Evolutionary conservation across 2,888 invertebrate species (phyloP), one percentile per base, ranked within the genome.

Genomic region (Limnephilus rhombicus): DNA sequence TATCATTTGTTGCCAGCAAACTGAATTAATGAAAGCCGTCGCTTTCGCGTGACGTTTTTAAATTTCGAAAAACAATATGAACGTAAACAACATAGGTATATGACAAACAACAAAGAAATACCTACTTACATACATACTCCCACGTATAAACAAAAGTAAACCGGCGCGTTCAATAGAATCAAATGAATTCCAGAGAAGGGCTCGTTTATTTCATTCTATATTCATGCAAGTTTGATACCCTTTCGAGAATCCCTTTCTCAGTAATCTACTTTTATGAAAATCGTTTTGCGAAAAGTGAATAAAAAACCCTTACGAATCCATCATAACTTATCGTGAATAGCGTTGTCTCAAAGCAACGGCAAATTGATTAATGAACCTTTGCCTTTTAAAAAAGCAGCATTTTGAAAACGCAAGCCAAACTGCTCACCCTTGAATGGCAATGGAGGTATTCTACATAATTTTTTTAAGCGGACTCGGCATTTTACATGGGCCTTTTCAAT

Each of bases 401-500:
- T 86, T 86, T 86, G 86, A 37, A 45, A 86, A 86, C 86, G 86
- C 45, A 45, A 45, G 45, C 45, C 45, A 86, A 86, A 45, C n/a
- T 45, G 29, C 13, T 13, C 49, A n/a, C n/a, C 86, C 86, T 49
- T 49, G 86, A 53, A 29, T 15, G 68, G 37, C 86, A 15, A 49
- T 18, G 18, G 15, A 31, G 31, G 37, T 68, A 88, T 68, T 87
- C 18, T 34, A 18, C 34, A 18, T 49, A 86, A 49, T 15, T 12
- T n/a, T 53, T 88, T 68, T 37, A 53, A 34, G 88, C 29, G 29
- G 18, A 53, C 31, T 88, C 88, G 34, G 68, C 68, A 31, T 45
- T 31, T 88, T 53, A 18, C 2, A 68, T 18, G 88, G 88, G 68
- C 88, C 88, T 88, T 88, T 88, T 88, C 88, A 88, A 88, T 88